These are phyloP conservation scores for Epinephelus moara DNA, from an alignment of 2,113 vertebrate genomes.

Conservation along the genomic window DNA sequence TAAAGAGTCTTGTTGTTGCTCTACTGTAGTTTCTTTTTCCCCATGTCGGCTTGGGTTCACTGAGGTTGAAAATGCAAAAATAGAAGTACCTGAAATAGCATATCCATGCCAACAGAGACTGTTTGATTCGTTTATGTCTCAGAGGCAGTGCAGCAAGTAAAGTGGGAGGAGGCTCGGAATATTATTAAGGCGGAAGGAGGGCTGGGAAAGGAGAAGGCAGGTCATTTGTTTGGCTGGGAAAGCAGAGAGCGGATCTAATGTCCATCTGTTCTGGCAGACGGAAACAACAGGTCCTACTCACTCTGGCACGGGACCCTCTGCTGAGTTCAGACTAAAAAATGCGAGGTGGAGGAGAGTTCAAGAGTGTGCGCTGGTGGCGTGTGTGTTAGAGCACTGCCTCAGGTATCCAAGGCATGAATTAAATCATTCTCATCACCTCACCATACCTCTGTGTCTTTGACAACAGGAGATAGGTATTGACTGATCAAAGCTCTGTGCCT, in stretches of 20 bases:
- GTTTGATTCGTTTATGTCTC: constrained; percentile 54
- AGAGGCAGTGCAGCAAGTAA: constrained; percentile 55
- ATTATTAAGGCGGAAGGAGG: constrained; percentile 51
- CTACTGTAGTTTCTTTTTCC: constrained; percentile 41
- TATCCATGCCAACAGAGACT: constrained; percentile 36
- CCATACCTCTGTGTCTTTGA: constrained; percentile 59
- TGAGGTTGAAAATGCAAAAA: constrained; percentile 65
- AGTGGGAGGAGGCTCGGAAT: constrained; percentile 27
- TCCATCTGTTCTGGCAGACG: constrained; percentile 79
- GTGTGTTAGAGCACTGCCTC: constrained; percentile 63
- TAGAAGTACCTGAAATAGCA: constrained; percentile 49
- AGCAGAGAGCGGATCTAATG: constrained; percentile 76
- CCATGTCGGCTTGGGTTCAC: constrained; percentile 31
- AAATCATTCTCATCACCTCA: constrained; percentile 60
- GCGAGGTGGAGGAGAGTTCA: constrained; percentile 70
- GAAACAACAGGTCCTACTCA: constrained; percentile 75
- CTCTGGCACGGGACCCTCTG: constrained; percentile 66
- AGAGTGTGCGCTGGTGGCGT: constrained; percentile 40
- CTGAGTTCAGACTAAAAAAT: constrained; percentile 65
- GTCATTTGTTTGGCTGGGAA: constrained; percentile 65
- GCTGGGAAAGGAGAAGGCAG: constrained; percentile 51
- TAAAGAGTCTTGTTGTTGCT: constrained; percentile 45
- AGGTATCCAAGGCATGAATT: constrained; percentile 69
- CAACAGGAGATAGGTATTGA: constrained; percentile 38
- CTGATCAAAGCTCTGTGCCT: constrained; percentile 42